Evolutionary conservation across 2,797 vertebrate genomes (phyloP), one percentile per base, ranked within the genome.

Genomic region (Argyrosomus regius): DNA sequence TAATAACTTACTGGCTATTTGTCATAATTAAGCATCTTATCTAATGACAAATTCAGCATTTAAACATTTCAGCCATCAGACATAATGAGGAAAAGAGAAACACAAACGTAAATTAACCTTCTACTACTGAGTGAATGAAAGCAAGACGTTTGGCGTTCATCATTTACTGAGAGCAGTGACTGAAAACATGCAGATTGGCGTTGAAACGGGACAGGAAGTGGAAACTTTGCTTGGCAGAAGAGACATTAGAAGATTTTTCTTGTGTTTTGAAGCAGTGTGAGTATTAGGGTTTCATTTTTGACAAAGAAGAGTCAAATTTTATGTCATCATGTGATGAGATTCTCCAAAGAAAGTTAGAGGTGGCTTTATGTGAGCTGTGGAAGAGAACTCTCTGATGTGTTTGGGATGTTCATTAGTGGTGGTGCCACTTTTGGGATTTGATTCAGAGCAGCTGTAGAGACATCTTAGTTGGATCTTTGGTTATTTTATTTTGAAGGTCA

Each of bases 181-280:
- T 77, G 13, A 35, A 59, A 72, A 66, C 45, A 50, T 8, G 39
- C 22, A 9, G 66, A 62, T 24, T 53, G 20, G 50, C 49, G 41
- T 58, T 50, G 45, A 7, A 56, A 24, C 1, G 28, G 41, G 16
- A 35, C 28, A 68, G 53, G 52, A 28, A 41, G 22, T 31, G 28
- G 8, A 53, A 9, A 17, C 12, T 18, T 50, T 48, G 64, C 48
- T 59, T 39, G 13, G 6, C 8, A 35, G 3, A 22, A 24, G 24
- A 10, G 28, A 50, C 10, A 16, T 20, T 49, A 3, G 8, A 74
- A 20, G 13, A 4, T 46, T 16, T 46, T 8, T 11, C 11, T n/a
- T 7, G 17, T 35, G n/a, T 18, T n/a, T 10, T 41, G 3, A 43
- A 52, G 11, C 18, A 17, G 6, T n/a, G 18, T 0, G 20, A 26